Base-by-base conservation (phyloP, 35 echinoderm and acorn worm genomes). In the Apostichopus parvimensis region DNA sequence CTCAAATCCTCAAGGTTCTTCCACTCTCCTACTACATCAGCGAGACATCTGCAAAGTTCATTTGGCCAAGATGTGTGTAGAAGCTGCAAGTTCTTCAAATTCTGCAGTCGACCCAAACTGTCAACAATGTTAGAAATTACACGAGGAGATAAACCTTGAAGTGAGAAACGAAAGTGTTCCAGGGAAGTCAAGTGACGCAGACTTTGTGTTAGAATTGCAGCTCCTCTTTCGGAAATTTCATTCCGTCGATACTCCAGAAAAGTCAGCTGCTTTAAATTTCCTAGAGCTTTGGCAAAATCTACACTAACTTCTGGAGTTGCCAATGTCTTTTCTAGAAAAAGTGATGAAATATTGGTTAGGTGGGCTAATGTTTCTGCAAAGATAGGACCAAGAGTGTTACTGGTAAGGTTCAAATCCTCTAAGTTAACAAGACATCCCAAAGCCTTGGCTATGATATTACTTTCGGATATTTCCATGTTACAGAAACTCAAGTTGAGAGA, bases 321-420 rank as follows among this genome's bases (percentile, higher is more conserved):
- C 53, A 91, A 9, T 79, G 89, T 91, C 52, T 79, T 59, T 56
- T 91, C 89, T 15, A 91, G 89, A 20, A 91, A 23, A 10, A 91
- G 53, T 22, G 89, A 77, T 1, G 23, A 57, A 61, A 91, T 54
- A 56, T 57, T 79, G 9, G 5, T 53, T 8, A 91, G 61, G 28
- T 77, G 75, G 14, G 89, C 4, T 15, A 91, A 26, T 1, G 54
- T 6, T 8, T 91, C 55, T 14, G 70, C 71, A 91, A 91, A 91
- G 13, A 15, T 10, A 22, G 71, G 72, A 10, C 89, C 89, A 23
- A 91, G 53, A 8, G 15, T 45, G 79, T 91, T 91, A 24, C 25
- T 79, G 17, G 77, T 53, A 18, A 91, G 14, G 89, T 91, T 77
- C 25, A 91, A 53, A 6, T 91, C 76, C 53, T 55, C 73, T 53